Evolutionary conservation across 2,113 vertebrate genomes (phyloP).

Genomic region (Rhizomys pruinosus): DNA sequence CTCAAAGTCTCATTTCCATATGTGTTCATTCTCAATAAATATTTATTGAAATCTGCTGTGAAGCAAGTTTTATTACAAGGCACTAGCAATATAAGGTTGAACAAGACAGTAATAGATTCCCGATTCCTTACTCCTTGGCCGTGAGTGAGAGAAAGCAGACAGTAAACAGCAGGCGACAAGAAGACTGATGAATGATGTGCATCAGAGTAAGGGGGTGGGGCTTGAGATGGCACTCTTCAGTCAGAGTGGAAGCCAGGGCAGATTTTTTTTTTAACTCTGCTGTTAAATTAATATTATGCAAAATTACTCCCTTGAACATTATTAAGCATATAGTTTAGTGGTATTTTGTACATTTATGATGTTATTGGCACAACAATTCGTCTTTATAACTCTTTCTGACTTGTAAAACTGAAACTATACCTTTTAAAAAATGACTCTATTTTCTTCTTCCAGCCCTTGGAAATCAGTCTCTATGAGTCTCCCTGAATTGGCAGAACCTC

Average conservation of each 20-base stretch:
- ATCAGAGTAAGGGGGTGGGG: neutral
- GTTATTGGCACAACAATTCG: neutral
- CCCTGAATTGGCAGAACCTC: neutral
- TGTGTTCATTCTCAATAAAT: neutral
- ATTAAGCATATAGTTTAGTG: neutral
- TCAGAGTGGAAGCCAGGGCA: neutral
- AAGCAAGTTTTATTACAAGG: neutral
- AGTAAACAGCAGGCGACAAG: neutral
- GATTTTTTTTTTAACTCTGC: neutral
- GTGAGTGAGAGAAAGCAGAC: neutral
- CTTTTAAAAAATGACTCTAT: neutral
- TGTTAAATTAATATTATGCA: neutral
- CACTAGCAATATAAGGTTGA: neutral
- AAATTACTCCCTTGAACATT: neutral
- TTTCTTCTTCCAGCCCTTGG: neutral
- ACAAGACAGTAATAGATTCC: too few species aligned
- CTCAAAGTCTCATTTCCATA: neutral
- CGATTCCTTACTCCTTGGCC: neutral
- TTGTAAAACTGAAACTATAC: neutral
- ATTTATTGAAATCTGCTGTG: neutral
- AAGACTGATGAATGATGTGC: neutral
- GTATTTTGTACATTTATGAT: neutral
- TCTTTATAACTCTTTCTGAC: neutral
- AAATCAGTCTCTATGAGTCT: neutral
- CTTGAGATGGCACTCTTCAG: accelerated